Percentiles rank a stretch among this genome's conserved stretches.
Conservation (phyloP, 2,797 vertebrate species). For the Oreortyx pictus region DNA sequence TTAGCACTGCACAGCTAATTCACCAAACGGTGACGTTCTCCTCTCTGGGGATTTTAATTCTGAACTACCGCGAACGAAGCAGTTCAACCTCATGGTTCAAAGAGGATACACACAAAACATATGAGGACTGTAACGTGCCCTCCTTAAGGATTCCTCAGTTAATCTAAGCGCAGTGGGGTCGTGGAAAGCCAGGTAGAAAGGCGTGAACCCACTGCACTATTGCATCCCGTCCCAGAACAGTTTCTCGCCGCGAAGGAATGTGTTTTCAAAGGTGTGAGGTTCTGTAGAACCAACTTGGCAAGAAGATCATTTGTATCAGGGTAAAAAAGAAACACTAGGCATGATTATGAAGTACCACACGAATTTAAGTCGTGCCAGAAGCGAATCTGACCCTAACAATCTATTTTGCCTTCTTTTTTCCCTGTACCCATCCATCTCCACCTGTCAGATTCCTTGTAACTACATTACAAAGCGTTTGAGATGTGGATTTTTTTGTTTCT, state of each 20-base stretch:
- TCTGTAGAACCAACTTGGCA: neutral
- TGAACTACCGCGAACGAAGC: neutral
- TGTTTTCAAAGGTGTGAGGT: neutral
- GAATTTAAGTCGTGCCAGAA: neutral
- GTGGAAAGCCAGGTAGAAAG: neutral
- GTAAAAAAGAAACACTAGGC: neutral
- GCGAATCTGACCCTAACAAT: constrained; percentile 12
- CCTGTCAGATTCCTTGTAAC: neutral
- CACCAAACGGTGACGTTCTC: accelerated
- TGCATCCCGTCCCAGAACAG: neutral
- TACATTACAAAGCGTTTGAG: neutral
- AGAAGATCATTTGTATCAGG: neutral
- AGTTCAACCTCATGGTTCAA: neutral
- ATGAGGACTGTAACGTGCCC: neutral
- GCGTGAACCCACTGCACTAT: neutral
- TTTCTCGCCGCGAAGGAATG: neutral
- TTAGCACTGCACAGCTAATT: neutral
- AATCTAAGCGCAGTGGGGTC: neutral
- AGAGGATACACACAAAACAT: neutral
- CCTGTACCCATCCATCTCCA: neutral
- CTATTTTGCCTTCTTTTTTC: neutral
- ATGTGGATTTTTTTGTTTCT: neutral
- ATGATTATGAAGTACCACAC: neutral
- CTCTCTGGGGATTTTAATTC: neutral
- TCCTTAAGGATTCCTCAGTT: neutral